Evolutionary conservation across 2,888 invertebrate genomes (phyloP).

Genomic region (Bellardia pandia): DNA sequence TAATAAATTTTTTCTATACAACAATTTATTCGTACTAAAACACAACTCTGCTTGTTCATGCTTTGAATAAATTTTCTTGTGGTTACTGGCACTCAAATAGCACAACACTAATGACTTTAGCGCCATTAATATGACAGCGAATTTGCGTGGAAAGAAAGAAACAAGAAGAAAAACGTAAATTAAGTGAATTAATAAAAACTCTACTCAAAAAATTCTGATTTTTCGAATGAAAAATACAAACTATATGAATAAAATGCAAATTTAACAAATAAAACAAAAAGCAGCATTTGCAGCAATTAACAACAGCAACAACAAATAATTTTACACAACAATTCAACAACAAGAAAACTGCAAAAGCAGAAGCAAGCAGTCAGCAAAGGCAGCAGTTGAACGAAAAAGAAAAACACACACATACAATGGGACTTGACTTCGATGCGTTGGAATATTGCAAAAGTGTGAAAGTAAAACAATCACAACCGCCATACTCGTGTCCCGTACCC

Average conservation of each 20-base stretch:
- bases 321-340: slow-evolving; percentile 63
- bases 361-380: slow-evolving; percentile 70
- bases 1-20: too few species aligned
- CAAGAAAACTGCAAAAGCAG: slow-evolving; percentile 69
- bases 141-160: slow-evolving; percentile 75
- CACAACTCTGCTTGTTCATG: slow-evolving; percentile 45
- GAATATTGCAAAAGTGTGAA: slow-evolving; percentile 92
- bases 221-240: slow-evolving; percentile 60
- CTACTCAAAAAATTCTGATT: slow-evolving; percentile 58
- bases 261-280: slow-evolving; percentile 47
- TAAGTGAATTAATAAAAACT: slow-evolving; percentile 73
- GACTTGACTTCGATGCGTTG: slow-evolving; percentile 93
- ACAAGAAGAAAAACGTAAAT: slow-evolving; percentile 75
- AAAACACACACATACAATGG: slow-evolving; percentile 85
- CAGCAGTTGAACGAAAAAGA: slow-evolving; percentile 73
- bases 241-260: slow-evolving; percentile 64
- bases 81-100: slow-evolving; percentile 43
- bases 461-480: slow-evolving; percentile 88
- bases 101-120: slow-evolving; percentile 78
- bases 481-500: slow-evolving; percentile 93
- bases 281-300: slow-evolving; percentile 62
- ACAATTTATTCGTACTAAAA: background rate
- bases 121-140: slow-evolving; percentile 78
- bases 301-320: slow-evolving; percentile 29
- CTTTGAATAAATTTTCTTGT: slow-evolving; percentile 8